Conservation (phyloP, 1,140 invertebrate species). For the Laupala kohalensis region DNA sequence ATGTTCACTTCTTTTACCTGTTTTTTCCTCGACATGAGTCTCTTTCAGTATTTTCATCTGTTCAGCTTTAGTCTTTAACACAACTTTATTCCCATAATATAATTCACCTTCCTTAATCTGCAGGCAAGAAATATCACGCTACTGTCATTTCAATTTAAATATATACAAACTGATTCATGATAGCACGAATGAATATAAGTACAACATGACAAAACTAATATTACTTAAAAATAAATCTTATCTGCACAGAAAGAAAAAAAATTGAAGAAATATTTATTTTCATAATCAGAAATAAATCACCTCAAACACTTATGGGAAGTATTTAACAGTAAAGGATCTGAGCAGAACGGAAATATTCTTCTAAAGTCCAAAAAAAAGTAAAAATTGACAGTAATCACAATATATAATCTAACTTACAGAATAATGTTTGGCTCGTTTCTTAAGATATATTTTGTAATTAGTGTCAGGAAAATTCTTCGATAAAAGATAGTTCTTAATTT, state of each 20-base stretch:
- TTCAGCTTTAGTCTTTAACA: not conserved
- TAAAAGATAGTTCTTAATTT: not conserved
- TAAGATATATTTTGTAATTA: not conserved
- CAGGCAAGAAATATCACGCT: not conserved
- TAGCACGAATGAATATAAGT: not conserved
- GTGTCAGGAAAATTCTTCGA: not conserved
- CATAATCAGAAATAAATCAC: not conserved
- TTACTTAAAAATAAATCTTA: not conserved
- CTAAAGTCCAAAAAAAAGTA: not conserved
- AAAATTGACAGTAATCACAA: not conserved
- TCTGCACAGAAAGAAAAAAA: not conserved
- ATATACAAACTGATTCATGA: not conserved
- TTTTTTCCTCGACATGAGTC: not conserved
- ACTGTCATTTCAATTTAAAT: not conserved
- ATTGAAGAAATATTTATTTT: too few relatives aligned
- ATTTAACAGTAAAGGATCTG: too few relatives aligned
- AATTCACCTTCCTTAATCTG: not conserved
- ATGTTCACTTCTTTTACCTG: too few relatives aligned
- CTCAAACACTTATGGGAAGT: not conserved
- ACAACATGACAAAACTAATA: not conserved
- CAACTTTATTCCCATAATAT: not conserved
- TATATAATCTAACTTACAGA: not conserved
- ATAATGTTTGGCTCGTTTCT: not conserved
- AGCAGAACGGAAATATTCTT: too few relatives aligned
- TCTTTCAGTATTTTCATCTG: not conserved